A percentile compares a stretch with the other conserved stretches of the same genome.
phyloP scores from a whole-genome alignment of 2,797 vertebrate genomes.

The Myotis pilosus region DNA sequence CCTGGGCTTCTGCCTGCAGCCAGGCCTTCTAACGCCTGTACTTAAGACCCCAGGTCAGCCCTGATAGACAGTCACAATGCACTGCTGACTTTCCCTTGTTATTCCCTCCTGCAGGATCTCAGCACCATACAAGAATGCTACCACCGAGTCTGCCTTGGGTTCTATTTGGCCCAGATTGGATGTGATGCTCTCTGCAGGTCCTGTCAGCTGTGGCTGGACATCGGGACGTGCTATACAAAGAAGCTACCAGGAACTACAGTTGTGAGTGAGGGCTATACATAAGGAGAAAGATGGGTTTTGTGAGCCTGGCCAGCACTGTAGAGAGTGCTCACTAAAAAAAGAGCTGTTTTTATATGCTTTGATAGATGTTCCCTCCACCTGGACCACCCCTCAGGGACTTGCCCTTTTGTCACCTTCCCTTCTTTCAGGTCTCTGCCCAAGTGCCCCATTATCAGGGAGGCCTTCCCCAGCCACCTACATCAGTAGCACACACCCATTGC shows the following conservation, averaged over 20 bases:
- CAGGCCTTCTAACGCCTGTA: background rate
- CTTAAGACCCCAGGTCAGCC: background rate
- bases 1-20: background rate
- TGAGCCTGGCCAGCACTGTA: background rate
- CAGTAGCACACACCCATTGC: background rate
- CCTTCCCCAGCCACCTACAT: background rate
- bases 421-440: background rate
- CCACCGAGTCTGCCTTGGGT: background rate
- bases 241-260: background rate
- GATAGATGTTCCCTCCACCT: background rate
- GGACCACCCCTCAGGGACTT: background rate
- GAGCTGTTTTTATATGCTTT: background rate
- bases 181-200: background rate
- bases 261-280: background rate
- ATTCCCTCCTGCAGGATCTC: constrained; percentile 17
- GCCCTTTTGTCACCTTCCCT: background rate
- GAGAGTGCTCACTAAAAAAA: background rate
- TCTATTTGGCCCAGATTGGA: background rate
- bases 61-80: background rate
- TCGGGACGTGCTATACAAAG: background rate
- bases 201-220: background rate
- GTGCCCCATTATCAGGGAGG: background rate
- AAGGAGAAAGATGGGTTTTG: background rate
- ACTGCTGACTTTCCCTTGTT: background rate
- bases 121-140: background rate